A percentile compares a stretch with the other conserved stretches of the same genome.
These are phyloP conservation scores for Solen grandis DNA, from an alignment of 1,140 invertebrate genomes.

Conservation along the genomic window DNA sequence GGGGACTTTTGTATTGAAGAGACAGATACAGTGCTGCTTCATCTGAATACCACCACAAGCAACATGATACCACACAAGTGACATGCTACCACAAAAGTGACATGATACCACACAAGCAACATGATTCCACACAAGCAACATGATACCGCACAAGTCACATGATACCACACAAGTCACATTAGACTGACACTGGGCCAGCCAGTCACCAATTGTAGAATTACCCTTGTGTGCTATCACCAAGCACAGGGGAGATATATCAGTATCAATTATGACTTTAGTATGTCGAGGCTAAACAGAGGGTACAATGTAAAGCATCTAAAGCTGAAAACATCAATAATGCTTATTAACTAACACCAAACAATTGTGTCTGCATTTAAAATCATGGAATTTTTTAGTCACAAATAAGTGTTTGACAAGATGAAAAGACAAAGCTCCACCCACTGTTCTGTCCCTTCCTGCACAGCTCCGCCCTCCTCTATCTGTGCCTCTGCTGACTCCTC, in stretches of 20 bases:
- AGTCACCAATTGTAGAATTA: neutral
- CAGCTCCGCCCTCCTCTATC: neutral
- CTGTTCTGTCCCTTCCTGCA: neutral
- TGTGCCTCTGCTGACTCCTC: neutral
- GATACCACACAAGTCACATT: neutral
- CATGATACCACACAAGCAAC: neutral
- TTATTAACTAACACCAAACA: neutral
- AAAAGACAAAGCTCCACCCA: neutral
- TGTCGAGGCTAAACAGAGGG: neutral
- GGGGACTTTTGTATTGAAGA: neutral
- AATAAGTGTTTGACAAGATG: neutral
- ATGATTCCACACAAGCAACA: neutral
- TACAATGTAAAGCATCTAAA: neutral
- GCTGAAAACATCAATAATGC: neutral
- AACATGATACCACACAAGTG: neutral
- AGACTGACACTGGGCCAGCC: neutral
- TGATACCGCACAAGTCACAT: neutral
- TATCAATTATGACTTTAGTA: no score
- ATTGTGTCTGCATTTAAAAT: neutral
- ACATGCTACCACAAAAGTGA: neutral
- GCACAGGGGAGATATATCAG: no score
- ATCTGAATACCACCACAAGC: neutral
- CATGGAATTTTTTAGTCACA: neutral
- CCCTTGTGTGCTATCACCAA: neutral
- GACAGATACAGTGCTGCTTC: neutral